A percentile compares a stretch with the other conserved stretches of the same genome.
Evolutionary conservation across 2,888 invertebrate species (phyloP).

Genomic region (Pasiphila rectangulata): DNA sequence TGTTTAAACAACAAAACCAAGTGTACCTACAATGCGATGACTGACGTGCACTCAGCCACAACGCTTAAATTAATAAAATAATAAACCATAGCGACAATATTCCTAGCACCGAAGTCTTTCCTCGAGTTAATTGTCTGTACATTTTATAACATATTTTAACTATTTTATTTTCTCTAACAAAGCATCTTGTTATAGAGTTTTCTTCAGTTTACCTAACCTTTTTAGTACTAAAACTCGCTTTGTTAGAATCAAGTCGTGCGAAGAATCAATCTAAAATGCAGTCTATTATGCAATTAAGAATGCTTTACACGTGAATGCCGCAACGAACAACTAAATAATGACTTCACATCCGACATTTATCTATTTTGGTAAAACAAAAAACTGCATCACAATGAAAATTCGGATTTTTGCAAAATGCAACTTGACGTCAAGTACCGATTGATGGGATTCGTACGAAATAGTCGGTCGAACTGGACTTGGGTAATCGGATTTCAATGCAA

Average conservation of each 20-base stretch:
- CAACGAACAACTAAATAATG: not conserved
- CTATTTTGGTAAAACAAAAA: constrained; percentile 20
- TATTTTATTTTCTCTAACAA: not conserved
- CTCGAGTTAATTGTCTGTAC: constrained; percentile 5
- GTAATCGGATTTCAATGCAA: constrained; percentile 51
- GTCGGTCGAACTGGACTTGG: constrained; percentile 42
- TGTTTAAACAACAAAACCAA: constrained; percentile 40
- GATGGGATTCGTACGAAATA: constrained; percentile 44
- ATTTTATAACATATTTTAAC: constrained; percentile 2
- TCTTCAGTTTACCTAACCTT: not conserved
- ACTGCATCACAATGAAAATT: constrained; percentile 30
- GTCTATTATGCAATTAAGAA: constrained; percentile 5
- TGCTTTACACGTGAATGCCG: constrained; percentile 3
- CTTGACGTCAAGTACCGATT: constrained; percentile 39
- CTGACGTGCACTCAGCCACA: constrained; percentile 30
- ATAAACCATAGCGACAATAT: constrained; percentile 42
- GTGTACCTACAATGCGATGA: constrained; percentile 23
- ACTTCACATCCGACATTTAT: constrained; percentile 5
- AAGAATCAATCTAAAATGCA: constrained; percentile 5
- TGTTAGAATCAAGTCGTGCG: not conserved
- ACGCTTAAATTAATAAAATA: constrained; percentile 51
- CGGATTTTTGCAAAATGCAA: constrained; percentile 29
- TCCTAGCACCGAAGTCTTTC: constrained; percentile 8
- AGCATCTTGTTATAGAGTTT: not conserved
- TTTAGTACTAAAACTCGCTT: not conserved